These are phyloP conservation scores for Cyprinella venusta DNA, from an alignment of 2,797 vertebrate species.

Conservation along the genomic window DNA sequence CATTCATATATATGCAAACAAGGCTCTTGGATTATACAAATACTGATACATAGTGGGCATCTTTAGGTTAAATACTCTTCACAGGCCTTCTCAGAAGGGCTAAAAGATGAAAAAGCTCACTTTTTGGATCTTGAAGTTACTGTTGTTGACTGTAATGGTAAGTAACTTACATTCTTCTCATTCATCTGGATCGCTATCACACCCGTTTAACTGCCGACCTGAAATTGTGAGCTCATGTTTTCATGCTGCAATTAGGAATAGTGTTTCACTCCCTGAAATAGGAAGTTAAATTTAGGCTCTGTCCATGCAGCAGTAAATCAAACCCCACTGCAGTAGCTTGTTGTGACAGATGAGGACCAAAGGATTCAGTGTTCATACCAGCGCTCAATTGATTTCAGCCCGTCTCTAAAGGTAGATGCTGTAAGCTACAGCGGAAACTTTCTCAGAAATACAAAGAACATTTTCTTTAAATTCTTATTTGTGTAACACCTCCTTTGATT, in stretches of 20 bases:
- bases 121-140: constrained; percentile 30
- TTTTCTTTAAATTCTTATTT: neutral
- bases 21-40: constrained; percentile 56
- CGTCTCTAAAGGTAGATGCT: constrained; percentile 35
- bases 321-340: constrained; percentile 57
- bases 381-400: constrained; percentile 28
- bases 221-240: constrained; percentile 71
- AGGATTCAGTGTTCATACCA: constrained; percentile 48
- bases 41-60: constrained; percentile 60
- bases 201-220: constrained; percentile 58
- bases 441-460: neutral
- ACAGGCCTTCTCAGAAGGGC: constrained; percentile 49
- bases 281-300: constrained; percentile 71
- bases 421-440: constrained; percentile 7
- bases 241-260: constrained; percentile 72
- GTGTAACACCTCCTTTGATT: neutral
- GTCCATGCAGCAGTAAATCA: constrained; percentile 70
- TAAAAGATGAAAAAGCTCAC: constrained; percentile 28
- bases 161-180: constrained; percentile 35
- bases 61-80: constrained; percentile 54
- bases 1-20: constrained; percentile 67
- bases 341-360: constrained; percentile 43
- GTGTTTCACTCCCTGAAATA: constrained; percentile 74
- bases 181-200: constrained; percentile 41
- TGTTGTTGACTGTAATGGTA: neutral